phyloP scores from a whole-genome alignment of 1,140 invertebrate genomes.

The Neodiprion fabricii region DNA sequence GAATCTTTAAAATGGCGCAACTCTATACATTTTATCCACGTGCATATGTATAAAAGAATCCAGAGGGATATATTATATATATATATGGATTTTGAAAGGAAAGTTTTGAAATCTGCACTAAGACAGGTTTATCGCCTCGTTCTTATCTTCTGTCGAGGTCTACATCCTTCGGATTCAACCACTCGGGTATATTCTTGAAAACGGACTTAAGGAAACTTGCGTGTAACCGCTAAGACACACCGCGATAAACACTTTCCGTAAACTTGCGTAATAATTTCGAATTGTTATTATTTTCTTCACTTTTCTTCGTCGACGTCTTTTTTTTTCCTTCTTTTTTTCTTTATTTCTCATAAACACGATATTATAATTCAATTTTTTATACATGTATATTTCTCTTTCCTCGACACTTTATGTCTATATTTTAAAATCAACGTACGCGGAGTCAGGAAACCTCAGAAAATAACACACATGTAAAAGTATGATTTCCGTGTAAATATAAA shows the following conservation, averaged over 20 bases:
- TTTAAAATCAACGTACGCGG: too few species aligned
- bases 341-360: not conserved
- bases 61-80: too few species aligned
- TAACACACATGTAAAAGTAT: too few species aligned
- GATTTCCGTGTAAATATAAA: too few species aligned
- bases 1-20: too few species aligned
- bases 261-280: not conserved
- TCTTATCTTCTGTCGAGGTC: slow-evolving; percentile 53
- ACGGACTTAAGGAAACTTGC: slow-evolving; percentile 50
- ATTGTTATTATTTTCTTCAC: not conserved
- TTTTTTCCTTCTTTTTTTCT: not conserved
- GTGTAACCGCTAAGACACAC: slow-evolving; percentile 40
- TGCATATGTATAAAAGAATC: too few species aligned
- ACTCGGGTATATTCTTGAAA: slow-evolving; percentile 55
- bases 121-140: slow-evolving; percentile 38
- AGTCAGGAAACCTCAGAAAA: too few species aligned
- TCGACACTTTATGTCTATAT: too few species aligned
- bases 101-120: not conserved
- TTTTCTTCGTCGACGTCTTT: not conserved
- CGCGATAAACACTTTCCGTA: slow-evolving; percentile 45
- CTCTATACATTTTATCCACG: too few species aligned
- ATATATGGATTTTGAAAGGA: not conserved
- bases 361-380: too few species aligned
- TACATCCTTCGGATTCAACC: slow-evolving; percentile 54
- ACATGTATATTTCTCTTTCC: not conserved